Evolutionary conservation across 2,113 vertebrate genomes (phyloP).

Genomic region (Psammodynastes pulverulentus): DNA sequence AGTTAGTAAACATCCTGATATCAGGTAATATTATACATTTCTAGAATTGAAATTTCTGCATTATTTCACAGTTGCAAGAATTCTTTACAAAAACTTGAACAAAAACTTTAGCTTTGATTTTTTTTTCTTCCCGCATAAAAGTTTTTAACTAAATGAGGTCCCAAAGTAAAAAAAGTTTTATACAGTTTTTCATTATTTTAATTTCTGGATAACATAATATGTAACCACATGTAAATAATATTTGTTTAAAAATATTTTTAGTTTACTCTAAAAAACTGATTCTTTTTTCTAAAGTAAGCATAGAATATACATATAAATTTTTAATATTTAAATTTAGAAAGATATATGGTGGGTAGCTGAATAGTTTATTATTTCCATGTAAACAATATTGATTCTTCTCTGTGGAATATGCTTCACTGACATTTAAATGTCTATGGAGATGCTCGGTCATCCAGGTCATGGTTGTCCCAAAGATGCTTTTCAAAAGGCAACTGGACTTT

Average conservation of each 20-base stretch:
- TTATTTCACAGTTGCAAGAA: neutral
- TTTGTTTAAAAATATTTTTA: neutral
- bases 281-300: neutral
- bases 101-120: neutral
- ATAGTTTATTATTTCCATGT: neutral
- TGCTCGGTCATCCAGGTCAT: too few species aligned
- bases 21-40: conserved; percentile 76
- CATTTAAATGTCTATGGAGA: neutral
- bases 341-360: neutral
- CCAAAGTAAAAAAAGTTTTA: neutral
- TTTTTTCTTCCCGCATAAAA: neutral
- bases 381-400: neutral
- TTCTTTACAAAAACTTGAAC: neutral
- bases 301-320: neutral
- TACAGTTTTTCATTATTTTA: neutral
- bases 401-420: neutral
- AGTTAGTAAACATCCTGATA: conserved; percentile 94
- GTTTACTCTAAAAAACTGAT: neutral
- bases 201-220: neutral
- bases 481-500: too few species aligned
- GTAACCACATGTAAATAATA: neutral
- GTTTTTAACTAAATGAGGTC: neutral
- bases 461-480: too few species aligned
- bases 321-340: neutral
- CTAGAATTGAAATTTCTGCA: neutral